Evolutionary conservation across 2,888 invertebrate genomes (phyloP), one percentile per base, ranked within the genome.

Genomic region (Panopea generosa): DNA sequence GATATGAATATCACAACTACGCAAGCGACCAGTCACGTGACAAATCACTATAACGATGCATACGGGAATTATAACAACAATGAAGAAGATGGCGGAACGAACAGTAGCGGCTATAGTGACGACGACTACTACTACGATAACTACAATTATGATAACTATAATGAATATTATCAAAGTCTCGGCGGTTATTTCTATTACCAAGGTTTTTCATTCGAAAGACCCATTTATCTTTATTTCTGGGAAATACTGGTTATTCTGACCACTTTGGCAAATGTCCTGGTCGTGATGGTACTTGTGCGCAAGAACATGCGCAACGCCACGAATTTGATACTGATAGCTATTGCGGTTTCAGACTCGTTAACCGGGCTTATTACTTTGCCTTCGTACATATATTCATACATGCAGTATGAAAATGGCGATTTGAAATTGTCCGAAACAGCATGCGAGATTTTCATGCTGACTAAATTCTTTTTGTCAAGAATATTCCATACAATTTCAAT

Each of bases 401-500:
- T 26, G 18, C 63, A 57, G 14, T 38, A 57, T 3, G 49, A 33
- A 22, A 18, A 27, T 1, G 26, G 11, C 11, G 43, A 70, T 63
- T 29, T 73, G 2, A 18, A 22, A 20, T 56, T 73, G 2, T 40
- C 53, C 4, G 40, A 61, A 40, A 33, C 24, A 4, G 60, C 60
- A 67, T 73, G 73, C 56, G 47, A 73, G 16, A 47, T 55, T 11
- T 73, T 61, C 33, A 65, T 66, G 66, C 33, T 72, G 1, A 29
- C 61, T 6, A 59, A 59, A 18, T 53, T 53, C 14, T 72, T 52
- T 16, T 24, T 82, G 6, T 66, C 77, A 2, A 61, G 65, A 20
- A 67, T 66, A 16, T 77, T 79, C 49, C 76, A 79, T 43, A 77
- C 75, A 6, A 60, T 71, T n/a, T 82, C 82, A 9, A 67, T 74